phyloP scores from a whole-genome alignment of 2,113 vertebrate species.

The Galemys pyrenaicus region DNA sequence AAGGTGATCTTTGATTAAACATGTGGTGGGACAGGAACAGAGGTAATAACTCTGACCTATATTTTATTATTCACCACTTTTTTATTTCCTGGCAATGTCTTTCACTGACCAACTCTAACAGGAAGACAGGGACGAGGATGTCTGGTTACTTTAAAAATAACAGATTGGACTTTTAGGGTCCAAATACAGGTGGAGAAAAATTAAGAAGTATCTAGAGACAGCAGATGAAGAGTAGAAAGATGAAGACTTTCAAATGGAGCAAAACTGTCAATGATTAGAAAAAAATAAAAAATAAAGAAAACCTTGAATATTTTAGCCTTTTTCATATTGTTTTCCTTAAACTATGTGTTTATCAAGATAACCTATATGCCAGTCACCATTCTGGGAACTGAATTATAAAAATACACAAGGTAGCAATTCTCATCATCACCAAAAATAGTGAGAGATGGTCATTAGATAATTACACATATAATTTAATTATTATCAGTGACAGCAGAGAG shows the following conservation, averaged over 20 bases:
- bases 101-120: not conserved
- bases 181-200: not conserved
- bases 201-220: not conserved
- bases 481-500: not conserved
- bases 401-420: not conserved
- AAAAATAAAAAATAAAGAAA: not conserved
- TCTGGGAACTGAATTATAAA: not conserved
- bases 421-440: not conserved
- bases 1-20: not conserved
- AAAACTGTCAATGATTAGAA: not conserved
- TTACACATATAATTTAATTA: not conserved
- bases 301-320: not conserved
- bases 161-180: not conserved
- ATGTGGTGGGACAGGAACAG: accelerated
- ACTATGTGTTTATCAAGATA: not conserved
- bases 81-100: not conserved
- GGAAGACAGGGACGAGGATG: not conserved
- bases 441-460: not conserved
- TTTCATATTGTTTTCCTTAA: not conserved
- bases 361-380: not conserved
- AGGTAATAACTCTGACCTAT: no score
- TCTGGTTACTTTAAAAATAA: not conserved
- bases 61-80: not conserved
- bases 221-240: not conserved
- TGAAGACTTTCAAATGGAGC: not conserved